Evolutionary conservation across 2,113 vertebrate species (phyloP), one percentile per base, ranked within the genome.

Genomic region (Hiodon tergisus): DNA sequence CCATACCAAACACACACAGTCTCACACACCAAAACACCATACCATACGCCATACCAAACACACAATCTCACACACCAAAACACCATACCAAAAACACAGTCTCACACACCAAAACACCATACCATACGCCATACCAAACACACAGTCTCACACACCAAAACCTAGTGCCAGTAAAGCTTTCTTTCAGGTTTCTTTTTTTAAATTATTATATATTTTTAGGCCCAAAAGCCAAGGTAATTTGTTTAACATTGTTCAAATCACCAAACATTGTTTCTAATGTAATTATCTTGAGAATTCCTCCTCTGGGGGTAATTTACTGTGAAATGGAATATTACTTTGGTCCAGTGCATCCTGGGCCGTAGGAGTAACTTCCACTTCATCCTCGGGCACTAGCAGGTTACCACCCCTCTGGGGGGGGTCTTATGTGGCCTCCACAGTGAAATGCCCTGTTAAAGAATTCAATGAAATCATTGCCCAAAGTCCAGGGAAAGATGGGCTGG

Each of bases 191-290:
- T 51, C 46, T 68, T 68, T 14, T 17, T 17, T 50, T 68, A 51
- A 51, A 59, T 51, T 16, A 17, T 60, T 13, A 68, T 55, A 51
- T 55, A 8, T 58, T 72, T 52, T 52, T 69, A 52, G 75, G 47
- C 61, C 67, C 72, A 57, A 58, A 57, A 72, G 70, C 10, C 46
- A 67, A 46, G 16, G 62, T 66, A 62, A 71, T 62, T 69, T 17
- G 63, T 69, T 75, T 58, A 54, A 6, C 68, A 13, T 47, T 69
- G 31, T 31, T 76, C 58, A 52, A 51, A 76, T n/a, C 69, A 60
- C 51, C 76, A 78, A 72, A 75, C 65, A 72, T 68, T 17, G 73
- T 72, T 71, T 57, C 53, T 72, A 80, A 78, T 72, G 31, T 63
- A 60, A 78, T 78, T 77, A 80, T 65, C 51, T 11, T 71, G 69